phyloP scores from a whole-genome alignment of 64 coral and sea anemone genomes.

The Montipora sp. region DNA sequence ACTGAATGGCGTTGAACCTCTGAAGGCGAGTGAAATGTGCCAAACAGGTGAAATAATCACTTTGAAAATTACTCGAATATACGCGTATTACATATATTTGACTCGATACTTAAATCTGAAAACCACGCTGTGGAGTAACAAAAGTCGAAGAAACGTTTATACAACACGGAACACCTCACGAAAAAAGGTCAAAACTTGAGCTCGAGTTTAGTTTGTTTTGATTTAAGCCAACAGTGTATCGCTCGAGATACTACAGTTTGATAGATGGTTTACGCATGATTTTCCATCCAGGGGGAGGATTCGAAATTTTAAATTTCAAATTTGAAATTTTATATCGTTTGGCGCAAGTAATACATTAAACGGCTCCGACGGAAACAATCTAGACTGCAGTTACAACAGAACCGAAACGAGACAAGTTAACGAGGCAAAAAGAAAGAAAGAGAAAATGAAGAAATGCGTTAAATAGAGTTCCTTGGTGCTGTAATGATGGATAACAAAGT shows the following conservation, averaged over 20 bases:
- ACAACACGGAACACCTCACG: not conserved
- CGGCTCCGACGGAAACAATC: not conserved
- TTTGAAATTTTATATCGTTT: not conserved
- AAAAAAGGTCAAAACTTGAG: slow-evolving; percentile 31
- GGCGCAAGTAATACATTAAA: not conserved
- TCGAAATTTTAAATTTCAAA: not conserved
- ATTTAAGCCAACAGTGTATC: not conserved
- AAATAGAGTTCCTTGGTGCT: too few relatives aligned
- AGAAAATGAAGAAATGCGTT: too few relatives aligned
- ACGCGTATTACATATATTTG: slow-evolving; percentile 65
- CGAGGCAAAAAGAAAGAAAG: not conserved
- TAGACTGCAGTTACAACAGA: not conserved
- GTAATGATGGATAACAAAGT: not conserved
- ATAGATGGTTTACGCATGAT: not conserved
- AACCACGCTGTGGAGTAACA: slow-evolving; percentile 81
- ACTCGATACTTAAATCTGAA: slow-evolving; percentile 63
- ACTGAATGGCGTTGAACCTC: not conserved
- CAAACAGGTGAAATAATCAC: slow-evolving; percentile 31
- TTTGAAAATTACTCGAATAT: slow-evolving; percentile 53
- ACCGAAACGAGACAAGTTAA: not conserved
- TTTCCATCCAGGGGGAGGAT: not conserved
- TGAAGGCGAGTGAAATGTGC: slow-evolving; percentile 25
- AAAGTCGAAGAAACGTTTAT: slow-evolving; percentile 66
- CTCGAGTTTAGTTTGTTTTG: not conserved
- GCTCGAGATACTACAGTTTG: not conserved